Base-by-base conservation (phyloP, 2,797 vertebrate genomes). In the Scomberomorus guttatus region DNA sequence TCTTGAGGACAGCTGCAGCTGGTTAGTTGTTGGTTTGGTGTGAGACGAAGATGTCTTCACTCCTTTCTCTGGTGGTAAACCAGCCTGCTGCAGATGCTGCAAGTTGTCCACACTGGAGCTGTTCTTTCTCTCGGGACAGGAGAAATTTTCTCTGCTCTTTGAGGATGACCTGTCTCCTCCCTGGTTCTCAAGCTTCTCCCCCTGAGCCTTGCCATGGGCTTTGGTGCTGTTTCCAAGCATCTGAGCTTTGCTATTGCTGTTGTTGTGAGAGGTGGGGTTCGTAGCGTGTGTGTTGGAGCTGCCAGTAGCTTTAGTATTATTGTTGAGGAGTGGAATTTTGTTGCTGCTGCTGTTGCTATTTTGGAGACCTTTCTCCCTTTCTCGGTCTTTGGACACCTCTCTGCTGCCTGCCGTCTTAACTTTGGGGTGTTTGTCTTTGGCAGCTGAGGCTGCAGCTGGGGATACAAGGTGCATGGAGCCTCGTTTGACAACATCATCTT, bases 361-460 rank as follows among this genome's bases (percentile, higher is more conserved):
- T 61, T 92, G 93, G 61, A 93, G 79, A 63, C 83, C 90, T 70
- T 94, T 95, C 27, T 94, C 95, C 89, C 85, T 92, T 73, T 96
- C 90, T 20, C 84, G 71, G 68, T 94, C 94, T 92, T 95, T 96
- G 86, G 92, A 91, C 59, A 80, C 79, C 65, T 96, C 95, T 88
- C 87, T 95, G 91, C 83, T 92, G 76, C 92, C 85, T 42, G 82
- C 64, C 4, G 83, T 89, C 87, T 94, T 94, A n/a, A 92, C 91
- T 95, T 96, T 96, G 91, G 93, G 87, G 50, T 92, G 91, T 84
- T 95, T 96, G 75, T 96, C 95, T 95, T 96, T 96, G 92, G 94
- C 87, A 89, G 91, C 90, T 66, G 93, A 87, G 71, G 84, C 85
- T 73, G 88, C 77, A 75, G 87, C 78, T 58, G 89, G 78, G 51